These are phyloP conservation scores for Tragopan temminckii DNA, from an alignment of 2,797 vertebrate species.

Conservation along the genomic window DNA sequence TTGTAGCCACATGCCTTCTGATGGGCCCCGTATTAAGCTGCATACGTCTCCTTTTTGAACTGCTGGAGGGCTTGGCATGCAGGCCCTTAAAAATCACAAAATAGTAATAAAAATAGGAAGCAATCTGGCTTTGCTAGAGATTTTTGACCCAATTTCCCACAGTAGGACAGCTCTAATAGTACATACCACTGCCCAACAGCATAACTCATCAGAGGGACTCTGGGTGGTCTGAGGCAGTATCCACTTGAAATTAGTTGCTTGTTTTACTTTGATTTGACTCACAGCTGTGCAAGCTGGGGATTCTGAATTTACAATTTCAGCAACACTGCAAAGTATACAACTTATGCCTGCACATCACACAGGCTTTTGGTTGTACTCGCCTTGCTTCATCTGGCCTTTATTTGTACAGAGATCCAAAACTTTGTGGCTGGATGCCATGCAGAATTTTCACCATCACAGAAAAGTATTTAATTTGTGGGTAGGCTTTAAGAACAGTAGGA, in stretches of 20 bases:
- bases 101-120: background rate
- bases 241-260: background rate
- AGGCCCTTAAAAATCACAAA: background rate
- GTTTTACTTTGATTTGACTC: constrained; percentile 17
- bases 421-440: fast-evolving
- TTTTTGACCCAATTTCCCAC: background rate
- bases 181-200: background rate
- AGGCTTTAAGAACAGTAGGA: background rate
- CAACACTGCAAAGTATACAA: background rate
- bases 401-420: background rate
- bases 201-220: background rate
- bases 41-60: background rate
- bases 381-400: background rate
- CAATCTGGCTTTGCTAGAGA: background rate
- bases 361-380: background rate
- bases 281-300: background rate
- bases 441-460: background rate
- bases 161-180: background rate
- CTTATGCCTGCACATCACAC: fast-evolving
- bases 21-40: background rate
- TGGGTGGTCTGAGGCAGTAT: background rate
- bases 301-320: constrained; percentile 8
- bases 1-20: background rate
- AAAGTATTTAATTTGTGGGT: background rate
- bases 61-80: background rate